phyloP scores from a whole-genome alignment of 2,888 invertebrate species.

The Hyppa rectilinea region DNA sequence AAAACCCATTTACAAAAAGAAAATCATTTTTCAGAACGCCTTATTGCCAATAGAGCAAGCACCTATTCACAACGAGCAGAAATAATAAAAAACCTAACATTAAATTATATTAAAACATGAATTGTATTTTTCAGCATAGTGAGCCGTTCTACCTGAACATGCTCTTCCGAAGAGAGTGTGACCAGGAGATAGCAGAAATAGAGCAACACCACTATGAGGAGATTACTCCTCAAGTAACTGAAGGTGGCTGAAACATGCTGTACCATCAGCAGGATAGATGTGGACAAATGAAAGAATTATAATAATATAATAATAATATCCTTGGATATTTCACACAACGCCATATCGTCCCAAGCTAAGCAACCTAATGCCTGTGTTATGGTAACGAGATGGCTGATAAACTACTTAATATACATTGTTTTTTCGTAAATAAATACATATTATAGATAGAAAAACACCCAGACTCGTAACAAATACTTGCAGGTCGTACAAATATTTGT shows the following conservation, averaged over 20 bases:
- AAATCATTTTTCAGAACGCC: neutral
- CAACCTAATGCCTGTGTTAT: no score
- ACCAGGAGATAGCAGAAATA: neutral
- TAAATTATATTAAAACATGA: neutral
- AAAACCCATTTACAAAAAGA: no score
- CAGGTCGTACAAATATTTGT: no score
- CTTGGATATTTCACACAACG: no score
- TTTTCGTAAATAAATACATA: no score
- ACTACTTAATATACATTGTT: no score
- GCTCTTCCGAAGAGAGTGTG: neutral
- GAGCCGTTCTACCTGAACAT: neutral
- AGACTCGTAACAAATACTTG: no score
- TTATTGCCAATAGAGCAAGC: neutral
- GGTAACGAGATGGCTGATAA: no score
- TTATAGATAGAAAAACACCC: no score
- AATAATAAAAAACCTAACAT: neutral
- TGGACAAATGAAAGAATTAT: neutral
- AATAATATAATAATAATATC: no score
- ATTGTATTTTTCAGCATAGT: neutral
- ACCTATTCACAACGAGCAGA: neutral
- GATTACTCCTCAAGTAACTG: neutral
- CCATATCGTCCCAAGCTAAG: no score
- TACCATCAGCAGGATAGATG: neutral
- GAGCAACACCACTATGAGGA: neutral
- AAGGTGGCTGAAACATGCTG: neutral